Evolutionary conservation across 2,113 vertebrate species (phyloP).

Genomic region (Gnathonemus echidnorhynchus): DNA sequence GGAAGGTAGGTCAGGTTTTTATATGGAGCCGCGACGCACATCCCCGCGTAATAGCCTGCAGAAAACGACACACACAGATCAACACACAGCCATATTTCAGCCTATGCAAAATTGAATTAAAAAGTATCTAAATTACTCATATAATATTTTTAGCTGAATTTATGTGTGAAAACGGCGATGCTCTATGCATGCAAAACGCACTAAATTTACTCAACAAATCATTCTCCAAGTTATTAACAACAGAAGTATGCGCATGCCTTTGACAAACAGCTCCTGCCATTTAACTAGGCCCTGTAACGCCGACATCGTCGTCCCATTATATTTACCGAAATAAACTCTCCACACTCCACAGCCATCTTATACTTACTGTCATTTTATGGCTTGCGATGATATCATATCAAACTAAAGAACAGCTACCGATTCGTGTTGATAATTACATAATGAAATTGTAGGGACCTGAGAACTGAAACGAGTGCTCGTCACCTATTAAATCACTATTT

Average conservation of each 20-base stretch:
- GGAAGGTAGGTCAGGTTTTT: conserved; percentile 64
- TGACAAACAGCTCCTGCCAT: neutral
- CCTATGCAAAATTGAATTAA: neutral
- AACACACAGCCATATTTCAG: neutral
- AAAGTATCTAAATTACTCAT: too few species aligned
- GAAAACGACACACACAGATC: conserved; percentile 10
- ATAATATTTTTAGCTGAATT: neutral
- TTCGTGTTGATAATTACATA: neutral
- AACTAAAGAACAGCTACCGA: neutral
- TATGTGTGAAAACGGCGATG: neutral
- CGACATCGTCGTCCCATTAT: neutral
- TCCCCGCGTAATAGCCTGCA: conserved; percentile 85
- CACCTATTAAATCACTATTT: neutral
- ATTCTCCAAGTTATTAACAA: neutral
- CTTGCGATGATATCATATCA: neutral
- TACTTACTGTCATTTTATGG: neutral
- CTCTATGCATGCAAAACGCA: neutral
- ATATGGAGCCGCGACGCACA: conserved; percentile 83
- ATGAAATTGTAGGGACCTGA: neutral
- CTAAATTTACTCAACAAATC: neutral
- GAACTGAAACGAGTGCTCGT: neutral
- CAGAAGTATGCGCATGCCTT: neutral
- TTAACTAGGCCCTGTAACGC: neutral
- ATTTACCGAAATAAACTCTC: neutral
- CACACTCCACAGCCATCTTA: neutral